Percentiles rank a stretch among this genome's conserved stretches.
phyloP scores from a whole-genome alignment of 2,888 invertebrate species.

The Acrobasis suavella region DNA sequence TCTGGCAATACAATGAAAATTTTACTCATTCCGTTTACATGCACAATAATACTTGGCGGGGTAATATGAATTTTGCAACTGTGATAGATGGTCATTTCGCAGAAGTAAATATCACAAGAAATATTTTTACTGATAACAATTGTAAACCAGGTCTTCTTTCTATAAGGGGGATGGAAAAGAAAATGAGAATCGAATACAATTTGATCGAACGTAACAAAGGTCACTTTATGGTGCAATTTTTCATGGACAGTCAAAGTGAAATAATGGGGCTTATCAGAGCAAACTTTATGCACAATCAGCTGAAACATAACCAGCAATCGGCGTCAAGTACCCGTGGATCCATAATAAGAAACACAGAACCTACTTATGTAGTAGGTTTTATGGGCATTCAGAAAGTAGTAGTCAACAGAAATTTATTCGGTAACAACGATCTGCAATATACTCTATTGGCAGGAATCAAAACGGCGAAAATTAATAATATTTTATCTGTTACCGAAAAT shows the following conservation, averaged over 20 bases:
- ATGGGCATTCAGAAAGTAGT: slow-evolving; percentile 97
- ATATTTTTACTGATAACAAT: slow-evolving; percentile 91
- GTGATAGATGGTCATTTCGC: slow-evolving; percentile 97
- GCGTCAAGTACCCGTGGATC: slow-evolving; percentile 57
- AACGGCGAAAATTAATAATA: slow-evolving; percentile 93
- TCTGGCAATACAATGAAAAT: slow-evolving; percentile 97
- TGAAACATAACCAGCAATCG: slow-evolving; percentile 86
- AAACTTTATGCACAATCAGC: slow-evolving; percentile 88
- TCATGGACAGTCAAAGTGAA: slow-evolving; percentile 95
- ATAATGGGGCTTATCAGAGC: slow-evolving; percentile 93
- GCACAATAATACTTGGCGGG: slow-evolving; percentile 92
- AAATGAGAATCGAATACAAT: slow-evolving; percentile 91
- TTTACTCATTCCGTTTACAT: slow-evolving; percentile 95
- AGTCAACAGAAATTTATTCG: slow-evolving; percentile 94
- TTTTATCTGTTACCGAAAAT: slow-evolving; percentile 94
- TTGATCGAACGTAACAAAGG: slow-evolving; percentile 90
- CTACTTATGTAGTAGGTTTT: slow-evolving; percentile 94
- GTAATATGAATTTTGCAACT: slow-evolving; percentile 92
- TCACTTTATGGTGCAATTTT: slow-evolving; percentile 92
- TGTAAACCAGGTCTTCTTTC: slow-evolving; percentile 91
- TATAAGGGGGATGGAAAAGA: slow-evolving; percentile 98
- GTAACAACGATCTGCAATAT: slow-evolving; percentile 91
- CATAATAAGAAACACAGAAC: slow-evolving; percentile 70
- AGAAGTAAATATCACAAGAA: slow-evolving; percentile 92
- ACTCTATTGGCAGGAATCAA: slow-evolving; percentile 95